Conservation (phyloP, 2,797 vertebrate genomes). For the Heteromormyrus szaboi region DNA sequence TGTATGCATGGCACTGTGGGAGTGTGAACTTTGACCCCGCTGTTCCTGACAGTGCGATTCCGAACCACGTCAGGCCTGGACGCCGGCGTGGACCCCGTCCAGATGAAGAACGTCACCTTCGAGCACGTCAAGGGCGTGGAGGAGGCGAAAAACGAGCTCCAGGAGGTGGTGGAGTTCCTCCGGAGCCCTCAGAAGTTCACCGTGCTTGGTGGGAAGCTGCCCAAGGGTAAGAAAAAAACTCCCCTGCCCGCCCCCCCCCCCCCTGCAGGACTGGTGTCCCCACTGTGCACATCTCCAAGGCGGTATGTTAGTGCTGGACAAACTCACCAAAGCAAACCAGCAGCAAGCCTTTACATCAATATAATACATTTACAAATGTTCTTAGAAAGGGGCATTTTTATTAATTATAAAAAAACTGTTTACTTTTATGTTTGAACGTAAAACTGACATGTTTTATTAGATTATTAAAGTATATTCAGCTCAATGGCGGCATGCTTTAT, state of each 20-base stretch:
- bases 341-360: background rate
- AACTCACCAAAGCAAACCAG: background rate
- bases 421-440: background rate
- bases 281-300: too few relatives aligned
- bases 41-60: slow-evolving; percentile 82
- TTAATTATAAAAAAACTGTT: background rate
- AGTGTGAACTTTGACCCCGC: slow-evolving; percentile 62
- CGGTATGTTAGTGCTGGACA: background rate
- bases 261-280: background rate
- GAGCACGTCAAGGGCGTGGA: slow-evolving; percentile 96
- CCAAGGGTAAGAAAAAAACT: slow-evolving; percentile 79
- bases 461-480: background rate
- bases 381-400: background rate
- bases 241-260: too few relatives aligned
- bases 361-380: background rate
- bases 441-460: background rate
- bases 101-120: slow-evolving; percentile 95
- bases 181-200: slow-evolving; percentile 95
- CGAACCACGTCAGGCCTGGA: slow-evolving; percentile 91
- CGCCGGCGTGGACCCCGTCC: slow-evolving; percentile 89
- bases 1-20: slow-evolving; percentile 23
- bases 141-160: slow-evolving; percentile 93
- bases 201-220: slow-evolving; percentile 89
- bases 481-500: background rate
- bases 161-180: slow-evolving; percentile 94